Evolutionary conservation across 2,113 vertebrate genomes (phyloP).

Genomic region (Carassius auratus): DNA sequence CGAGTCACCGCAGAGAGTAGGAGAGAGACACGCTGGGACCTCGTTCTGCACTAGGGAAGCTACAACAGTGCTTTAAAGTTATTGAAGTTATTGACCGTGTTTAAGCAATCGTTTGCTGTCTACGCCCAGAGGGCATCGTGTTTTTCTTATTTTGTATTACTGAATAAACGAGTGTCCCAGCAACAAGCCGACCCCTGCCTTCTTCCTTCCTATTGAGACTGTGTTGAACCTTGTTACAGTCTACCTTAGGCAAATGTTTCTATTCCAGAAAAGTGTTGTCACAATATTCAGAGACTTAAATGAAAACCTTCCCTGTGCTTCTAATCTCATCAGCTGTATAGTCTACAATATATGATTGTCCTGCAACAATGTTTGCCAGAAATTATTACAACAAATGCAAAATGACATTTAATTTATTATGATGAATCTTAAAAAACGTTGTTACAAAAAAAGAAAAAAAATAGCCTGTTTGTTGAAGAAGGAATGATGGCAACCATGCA

Average conservation of each 20-base stretch:
- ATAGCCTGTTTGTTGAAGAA: neutral
- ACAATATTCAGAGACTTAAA: neutral
- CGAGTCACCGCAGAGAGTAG: no score
- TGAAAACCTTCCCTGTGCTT: neutral
- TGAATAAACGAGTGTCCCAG: no score
- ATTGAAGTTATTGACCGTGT: no score
- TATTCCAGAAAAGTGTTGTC: conserved; percentile 4
- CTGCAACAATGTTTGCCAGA: neutral
- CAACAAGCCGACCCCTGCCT: no score
- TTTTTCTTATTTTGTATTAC: no score
- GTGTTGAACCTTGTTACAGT: no score
- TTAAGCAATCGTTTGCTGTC: no score
- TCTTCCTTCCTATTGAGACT: no score
- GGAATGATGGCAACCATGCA: conserved; percentile 4
- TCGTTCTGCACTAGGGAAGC: no score
- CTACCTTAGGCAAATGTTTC: conserved; percentile 25
- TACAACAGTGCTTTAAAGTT: no score
- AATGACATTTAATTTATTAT: neutral
- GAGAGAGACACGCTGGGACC: no score
- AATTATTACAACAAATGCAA: neutral
- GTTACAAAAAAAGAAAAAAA: neutral
- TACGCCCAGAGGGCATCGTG: no score
- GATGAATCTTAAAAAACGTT: neutral
- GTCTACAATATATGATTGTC: neutral
- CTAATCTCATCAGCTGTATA: neutral